Evolutionary conservation across 2,113 vertebrate species (phyloP), one percentile per base, ranked within the genome.

Genomic region (Chitala chitala): DNA sequence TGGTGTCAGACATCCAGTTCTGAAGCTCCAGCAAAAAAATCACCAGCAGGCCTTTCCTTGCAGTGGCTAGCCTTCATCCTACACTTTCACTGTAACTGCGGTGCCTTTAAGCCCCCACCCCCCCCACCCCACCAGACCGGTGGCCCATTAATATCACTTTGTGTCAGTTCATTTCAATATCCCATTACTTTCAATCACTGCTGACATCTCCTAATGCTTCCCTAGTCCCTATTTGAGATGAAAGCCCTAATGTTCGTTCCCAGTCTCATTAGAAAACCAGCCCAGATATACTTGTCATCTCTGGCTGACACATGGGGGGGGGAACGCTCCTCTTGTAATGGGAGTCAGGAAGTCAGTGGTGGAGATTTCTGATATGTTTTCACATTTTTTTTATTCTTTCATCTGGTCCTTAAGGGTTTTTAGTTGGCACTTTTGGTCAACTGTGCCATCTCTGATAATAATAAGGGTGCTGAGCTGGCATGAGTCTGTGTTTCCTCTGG

Each of bases 131-230:
- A 31, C 75, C 68, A 75, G 63, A 76, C 63, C 76, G 77, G 78
- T 78, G 73, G 65, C 65, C 54, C 82, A 85, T 89, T 87, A 79
- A 86, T 89, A 87, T 86, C 79, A 85, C 81, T 88, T 84, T 83
- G 79, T 81, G 82, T 85, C 83, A 79, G 73, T 85, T 87, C 82
- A 85, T 89, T 85, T 85, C 71, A 80, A 68, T 78, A 61, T 78
- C 82, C 73, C 79, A 86, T 87, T 86, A 85, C 81, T 84, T 84
- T 82, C 77, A 77, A 82, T 80, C 79, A 81, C 73, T 78, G 61
- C 55, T 56, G 63, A 48, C 81, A 72, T 81, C 82, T 78, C 70
- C 78, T 80, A 64, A 79, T 82, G 76, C 76, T 76, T 75, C 70
- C 63, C 78, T 59, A 76, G 77, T 80, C 58, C 33, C 72, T 79